Evolutionary conservation across 2,888 invertebrate genomes (phyloP).

Genomic region (Linnaemya tessellans): DNA sequence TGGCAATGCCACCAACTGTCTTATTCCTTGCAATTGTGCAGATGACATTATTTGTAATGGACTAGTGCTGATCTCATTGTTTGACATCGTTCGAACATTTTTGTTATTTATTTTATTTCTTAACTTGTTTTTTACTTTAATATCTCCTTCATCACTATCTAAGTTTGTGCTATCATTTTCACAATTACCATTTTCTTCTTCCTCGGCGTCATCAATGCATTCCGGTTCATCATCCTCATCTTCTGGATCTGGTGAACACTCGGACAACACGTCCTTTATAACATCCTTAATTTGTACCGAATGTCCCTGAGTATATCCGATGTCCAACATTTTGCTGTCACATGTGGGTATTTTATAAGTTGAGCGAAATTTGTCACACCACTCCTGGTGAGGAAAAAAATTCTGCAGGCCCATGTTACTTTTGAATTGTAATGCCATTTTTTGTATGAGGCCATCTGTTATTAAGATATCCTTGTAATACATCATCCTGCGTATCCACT

Average conservation of each 20-base stretch:
- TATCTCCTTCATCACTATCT: constrained; percentile 70
- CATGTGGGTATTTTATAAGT: constrained; percentile 78
- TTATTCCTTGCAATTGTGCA: constrained; percentile 61
- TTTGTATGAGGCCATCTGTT: constrained; percentile 80
- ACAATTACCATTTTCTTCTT: constrained; percentile 41
- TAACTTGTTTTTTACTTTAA: constrained; percentile 50
- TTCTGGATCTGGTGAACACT: constrained; percentile 74
- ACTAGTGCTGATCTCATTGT: constrained; percentile 26
- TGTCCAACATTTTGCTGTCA: constrained; percentile 78
- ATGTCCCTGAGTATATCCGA: constrained; percentile 79
- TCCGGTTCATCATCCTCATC: constrained; percentile 66
- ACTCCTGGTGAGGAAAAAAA: constrained; percentile 81
- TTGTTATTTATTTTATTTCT: constrained; percentile 27
- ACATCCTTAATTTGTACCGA: constrained; percentile 81
- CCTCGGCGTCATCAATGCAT: constrained; percentile 48
- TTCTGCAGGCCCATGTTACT: constrained; percentile 79
- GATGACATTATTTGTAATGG: constrained; percentile 45
- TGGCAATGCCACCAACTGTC: constrained; percentile 74
- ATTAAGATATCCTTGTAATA: constrained; percentile 81
- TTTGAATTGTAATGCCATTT: constrained; percentile 81
- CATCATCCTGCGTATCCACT: constrained; percentile 82
- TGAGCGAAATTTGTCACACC: constrained; percentile 80
- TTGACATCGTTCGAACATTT: neutral
- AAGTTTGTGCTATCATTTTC: constrained; percentile 69
- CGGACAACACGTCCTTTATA: constrained; percentile 78